Conservation (phyloP, 1,140 invertebrate genomes). For the Artemia franciscana region DNA sequence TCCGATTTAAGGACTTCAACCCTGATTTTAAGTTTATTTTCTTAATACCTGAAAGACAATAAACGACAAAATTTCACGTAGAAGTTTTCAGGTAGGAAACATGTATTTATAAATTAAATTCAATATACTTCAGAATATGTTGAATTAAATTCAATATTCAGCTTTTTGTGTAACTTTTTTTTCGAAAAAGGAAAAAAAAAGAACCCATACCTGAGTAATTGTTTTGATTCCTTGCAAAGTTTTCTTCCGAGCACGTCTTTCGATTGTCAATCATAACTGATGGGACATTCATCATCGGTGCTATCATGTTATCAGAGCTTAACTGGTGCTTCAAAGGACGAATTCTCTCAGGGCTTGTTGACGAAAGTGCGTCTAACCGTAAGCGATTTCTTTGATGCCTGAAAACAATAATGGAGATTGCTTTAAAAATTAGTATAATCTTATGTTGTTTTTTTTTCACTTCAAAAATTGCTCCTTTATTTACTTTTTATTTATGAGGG, state of each 20-base stretch:
- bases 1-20: too few species aligned
- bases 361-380: constrained; percentile 47
- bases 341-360: constrained; percentile 48
- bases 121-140: constrained; percentile 12
- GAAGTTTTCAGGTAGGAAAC: constrained; percentile 2
- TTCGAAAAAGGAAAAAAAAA: constrained; percentile 7
- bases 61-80: not conserved
- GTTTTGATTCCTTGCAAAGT: constrained; percentile 63
- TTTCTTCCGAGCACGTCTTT: constrained; percentile 63
- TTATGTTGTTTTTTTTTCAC: too few species aligned
- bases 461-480: too few species aligned
- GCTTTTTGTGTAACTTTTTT: constrained; percentile 10
- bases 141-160: constrained; percentile 12
- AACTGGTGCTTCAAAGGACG: constrained; percentile 50
- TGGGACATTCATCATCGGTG: constrained; percentile 54
- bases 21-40: too few species aligned
- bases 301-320: constrained; percentile 55
- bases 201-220: constrained; percentile 26
- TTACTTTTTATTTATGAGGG: too few species aligned
- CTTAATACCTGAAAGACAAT: not conserved
- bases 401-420: constrained; percentile 1
- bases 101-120: not conserved
- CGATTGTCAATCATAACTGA: constrained; percentile 57
- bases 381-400: constrained; percentile 57
- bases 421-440: too few species aligned